These are phyloP conservation scores for Atherix ibis DNA, from an alignment of 2,888 invertebrate genomes.

Conservation along the genomic window DNA sequence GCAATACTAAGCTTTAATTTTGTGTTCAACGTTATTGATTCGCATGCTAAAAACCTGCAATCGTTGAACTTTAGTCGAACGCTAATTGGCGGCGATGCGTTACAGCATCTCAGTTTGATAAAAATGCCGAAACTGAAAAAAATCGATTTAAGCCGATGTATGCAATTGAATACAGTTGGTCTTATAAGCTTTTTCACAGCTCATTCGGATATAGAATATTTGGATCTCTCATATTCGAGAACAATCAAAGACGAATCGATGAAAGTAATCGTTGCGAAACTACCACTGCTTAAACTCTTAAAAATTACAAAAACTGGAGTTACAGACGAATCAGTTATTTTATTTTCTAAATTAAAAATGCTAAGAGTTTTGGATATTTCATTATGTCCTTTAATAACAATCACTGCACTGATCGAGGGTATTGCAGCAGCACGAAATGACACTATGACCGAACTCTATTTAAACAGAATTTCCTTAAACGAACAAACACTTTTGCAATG, in stretches of 20 bases:
- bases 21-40: slow-evolving; percentile 40
- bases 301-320: too few species aligned
- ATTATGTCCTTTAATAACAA: slow-evolving; percentile 47
- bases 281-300: slow-evolving; percentile 43
- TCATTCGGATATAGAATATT: slow-evolving; percentile 39
- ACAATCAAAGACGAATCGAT: too few species aligned
- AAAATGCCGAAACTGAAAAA: slow-evolving; percentile 37
- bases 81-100: slow-evolving; percentile 45
- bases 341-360: slow-evolving; percentile 38
- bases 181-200: slow-evolving; percentile 37
- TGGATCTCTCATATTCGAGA: slow-evolving; percentile 48
- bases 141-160: slow-evolving; percentile 40
- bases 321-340: slow-evolving; percentile 42
- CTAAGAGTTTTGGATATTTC: slow-evolving; percentile 48
- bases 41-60: slow-evolving; percentile 39
- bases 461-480: slow-evolving; percentile 43
- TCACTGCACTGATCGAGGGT: slow-evolving; percentile 43
- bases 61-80: slow-evolving; percentile 50
- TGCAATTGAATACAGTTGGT: slow-evolving; percentile 45
- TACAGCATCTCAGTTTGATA: slow-evolving; percentile 39
- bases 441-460: slow-evolving; percentile 37
- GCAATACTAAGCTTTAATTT: slow-evolving; percentile 56
- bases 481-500: slow-evolving; percentile 45
- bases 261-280: slow-evolving; percentile 39
- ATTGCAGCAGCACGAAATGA: slow-evolving; percentile 37